phyloP scores from a whole-genome alignment of 2,113 vertebrate species.

The Upupa epops region DNA sequence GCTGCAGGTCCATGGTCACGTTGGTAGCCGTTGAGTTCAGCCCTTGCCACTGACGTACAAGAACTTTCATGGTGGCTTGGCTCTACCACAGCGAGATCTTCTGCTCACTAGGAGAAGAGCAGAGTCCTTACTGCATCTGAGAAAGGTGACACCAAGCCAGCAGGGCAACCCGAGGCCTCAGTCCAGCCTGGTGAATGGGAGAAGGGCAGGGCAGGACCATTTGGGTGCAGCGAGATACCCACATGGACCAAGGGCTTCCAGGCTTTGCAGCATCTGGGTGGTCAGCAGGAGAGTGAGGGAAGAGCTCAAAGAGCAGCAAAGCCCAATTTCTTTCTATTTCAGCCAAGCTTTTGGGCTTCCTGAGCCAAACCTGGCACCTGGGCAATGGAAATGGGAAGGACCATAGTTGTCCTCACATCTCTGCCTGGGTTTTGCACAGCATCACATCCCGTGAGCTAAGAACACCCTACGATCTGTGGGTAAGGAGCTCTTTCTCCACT shows the following conservation, averaged over 20 bases:
- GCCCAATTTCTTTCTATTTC: background rate
- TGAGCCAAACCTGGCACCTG: background rate
- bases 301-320: background rate
- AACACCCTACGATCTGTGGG: background rate
- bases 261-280: too few species aligned
- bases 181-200: background rate
- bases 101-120: background rate
- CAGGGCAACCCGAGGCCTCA: background rate
- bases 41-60: background rate
- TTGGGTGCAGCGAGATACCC: background rate
- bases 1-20: rapidly evolving
- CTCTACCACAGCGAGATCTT: background rate
- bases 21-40: background rate
- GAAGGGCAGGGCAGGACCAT: background rate
- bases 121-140: background rate
- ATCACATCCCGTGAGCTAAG: rapidly evolving
- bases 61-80: background rate
- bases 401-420: background rate
- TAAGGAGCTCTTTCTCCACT: background rate
- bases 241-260: background rate
- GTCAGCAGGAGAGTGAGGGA: background rate
- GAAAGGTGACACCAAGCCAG: background rate
- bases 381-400: background rate
- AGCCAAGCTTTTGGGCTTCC: background rate
- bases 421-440: rapidly evolving